These are phyloP conservation scores for Ennomos erosarius DNA, from an alignment of 2,888 invertebrate species.

Conservation along the genomic window DNA sequence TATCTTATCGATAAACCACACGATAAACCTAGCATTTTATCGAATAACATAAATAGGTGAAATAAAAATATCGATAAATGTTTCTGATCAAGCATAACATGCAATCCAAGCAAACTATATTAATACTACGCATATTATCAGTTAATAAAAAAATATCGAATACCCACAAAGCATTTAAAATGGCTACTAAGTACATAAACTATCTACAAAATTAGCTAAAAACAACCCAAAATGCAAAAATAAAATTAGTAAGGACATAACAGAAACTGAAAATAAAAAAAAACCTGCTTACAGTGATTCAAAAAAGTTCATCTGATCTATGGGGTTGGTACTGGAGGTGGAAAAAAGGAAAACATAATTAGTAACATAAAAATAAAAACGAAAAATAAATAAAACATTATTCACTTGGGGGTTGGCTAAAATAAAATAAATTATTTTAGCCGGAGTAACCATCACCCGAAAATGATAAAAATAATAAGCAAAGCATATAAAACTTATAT, in stretches of 20 bases:
- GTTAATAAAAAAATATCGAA: no score
- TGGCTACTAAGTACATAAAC: conserved; percentile 26
- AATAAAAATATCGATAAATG: not conserved
- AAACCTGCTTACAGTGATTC: conserved; percentile 81
- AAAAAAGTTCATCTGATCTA: conserved; percentile 85
- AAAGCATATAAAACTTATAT: conserved; percentile 44
- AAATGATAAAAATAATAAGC: conserved; percentile 43
- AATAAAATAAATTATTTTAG: not conserved
- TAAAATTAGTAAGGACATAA: conserved; percentile 50
- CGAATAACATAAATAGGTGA: conserved; percentile 8
- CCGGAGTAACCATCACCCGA: conserved; percentile 54
- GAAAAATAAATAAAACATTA: conserved; percentile 42
- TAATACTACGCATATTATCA: not conserved
- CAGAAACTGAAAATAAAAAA: conserved; percentile 50
- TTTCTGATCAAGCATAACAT: not conserved
- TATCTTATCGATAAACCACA: conserved; percentile 20
- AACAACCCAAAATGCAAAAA: conserved; percentile 38
- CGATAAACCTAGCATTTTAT: conserved; percentile 13
- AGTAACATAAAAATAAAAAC: conserved; percentile 59
- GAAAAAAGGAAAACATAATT: conserved; percentile 65
- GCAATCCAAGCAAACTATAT: not conserved
- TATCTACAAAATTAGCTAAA: conserved; percentile 45
- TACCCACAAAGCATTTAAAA: not conserved
- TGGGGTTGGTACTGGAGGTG: conserved; percentile 81
- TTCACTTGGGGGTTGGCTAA: conserved; percentile 41